These are phyloP conservation scores for Bambusicola thoracicus DNA, from an alignment of 2,113 vertebrate species.

Conservation along the genomic window DNA sequence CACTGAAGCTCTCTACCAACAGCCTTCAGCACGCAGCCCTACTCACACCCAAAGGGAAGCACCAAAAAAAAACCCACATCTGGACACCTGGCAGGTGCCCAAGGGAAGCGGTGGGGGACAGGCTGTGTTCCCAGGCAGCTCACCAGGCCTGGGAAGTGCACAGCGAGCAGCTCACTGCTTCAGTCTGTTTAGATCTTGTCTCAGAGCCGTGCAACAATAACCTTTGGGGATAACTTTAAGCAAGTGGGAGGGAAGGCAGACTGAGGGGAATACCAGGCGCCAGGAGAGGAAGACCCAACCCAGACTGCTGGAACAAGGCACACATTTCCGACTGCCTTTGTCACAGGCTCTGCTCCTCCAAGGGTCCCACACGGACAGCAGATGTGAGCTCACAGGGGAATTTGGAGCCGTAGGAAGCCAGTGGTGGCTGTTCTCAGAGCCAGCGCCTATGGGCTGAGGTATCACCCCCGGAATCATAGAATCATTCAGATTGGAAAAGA, in stretches of 20 bases:
- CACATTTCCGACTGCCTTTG: background rate
- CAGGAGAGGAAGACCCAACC: constrained; percentile 11
- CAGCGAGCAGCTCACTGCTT: background rate
- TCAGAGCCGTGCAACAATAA: background rate
- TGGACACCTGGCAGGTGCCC: background rate
- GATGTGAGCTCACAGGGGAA: background rate
- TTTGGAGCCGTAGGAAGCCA: rapidly evolving
- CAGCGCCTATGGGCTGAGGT: background rate
- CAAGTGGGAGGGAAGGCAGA: background rate
- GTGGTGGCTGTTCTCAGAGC: background rate
- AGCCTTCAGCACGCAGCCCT: background rate
- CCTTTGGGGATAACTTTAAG: background rate
- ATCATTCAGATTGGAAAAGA: too few species aligned
- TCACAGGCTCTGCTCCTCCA: background rate
- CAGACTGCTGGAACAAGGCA: background rate
- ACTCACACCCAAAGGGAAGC: background rate
- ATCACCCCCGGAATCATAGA: background rate
- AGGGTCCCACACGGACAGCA: background rate
- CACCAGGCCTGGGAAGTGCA: background rate
- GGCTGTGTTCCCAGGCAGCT: background rate
- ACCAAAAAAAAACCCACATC: background rate
- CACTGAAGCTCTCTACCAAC: background rate
- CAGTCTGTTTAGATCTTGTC: background rate
- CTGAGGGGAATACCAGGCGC: background rate
- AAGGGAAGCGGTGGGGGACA: background rate